phyloP scores from a whole-genome alignment of 2,797 vertebrate genomes.

The Cyprinella venusta region DNA sequence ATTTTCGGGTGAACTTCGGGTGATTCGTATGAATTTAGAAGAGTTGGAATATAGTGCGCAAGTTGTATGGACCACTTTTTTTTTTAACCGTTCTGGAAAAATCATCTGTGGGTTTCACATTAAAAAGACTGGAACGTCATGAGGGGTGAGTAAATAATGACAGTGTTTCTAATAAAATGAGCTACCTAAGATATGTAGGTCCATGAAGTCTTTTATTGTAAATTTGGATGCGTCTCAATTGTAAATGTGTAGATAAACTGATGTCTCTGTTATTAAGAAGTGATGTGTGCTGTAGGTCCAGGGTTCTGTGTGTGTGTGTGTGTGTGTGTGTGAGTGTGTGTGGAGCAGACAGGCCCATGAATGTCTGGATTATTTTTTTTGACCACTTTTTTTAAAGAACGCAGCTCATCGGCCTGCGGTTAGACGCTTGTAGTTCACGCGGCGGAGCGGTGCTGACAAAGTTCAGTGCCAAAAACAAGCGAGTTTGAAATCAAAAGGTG shows the following conservation, averaged over 20 bases:
- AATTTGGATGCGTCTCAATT: conserved; percentile 45
- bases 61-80: neutral
- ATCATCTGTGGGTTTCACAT: neutral
- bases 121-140: neutral
- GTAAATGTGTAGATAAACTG: conserved; percentile 58
- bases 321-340: conserved; percentile 18
- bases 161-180: neutral
- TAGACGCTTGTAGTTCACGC: conserved; percentile 7
- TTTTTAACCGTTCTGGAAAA: neutral
- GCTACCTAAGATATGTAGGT: conserved; percentile 28
- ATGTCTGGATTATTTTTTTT: conserved; percentile 29
- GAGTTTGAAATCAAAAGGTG: conserved; percentile 24
- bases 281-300: conserved; percentile 39
- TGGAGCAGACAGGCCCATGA: conserved; percentile 16
- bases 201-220: conserved; percentile 17
- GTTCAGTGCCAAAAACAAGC: conserved; percentile 13
- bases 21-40: neutral
- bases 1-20: too few species aligned
- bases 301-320: conserved; percentile 21
- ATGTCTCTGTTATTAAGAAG: conserved; percentile 42
- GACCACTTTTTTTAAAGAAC: conserved; percentile 14
- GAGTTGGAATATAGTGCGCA: neutral
- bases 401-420: neutral
- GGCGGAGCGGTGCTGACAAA: conserved; percentile 1
- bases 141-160: conserved; percentile 1